Percentiles rank a stretch among this genome's conserved stretches.
Evolutionary conservation across 2,888 invertebrate species (phyloP).

Genomic region (Lacanobia wlatinum): DNA sequence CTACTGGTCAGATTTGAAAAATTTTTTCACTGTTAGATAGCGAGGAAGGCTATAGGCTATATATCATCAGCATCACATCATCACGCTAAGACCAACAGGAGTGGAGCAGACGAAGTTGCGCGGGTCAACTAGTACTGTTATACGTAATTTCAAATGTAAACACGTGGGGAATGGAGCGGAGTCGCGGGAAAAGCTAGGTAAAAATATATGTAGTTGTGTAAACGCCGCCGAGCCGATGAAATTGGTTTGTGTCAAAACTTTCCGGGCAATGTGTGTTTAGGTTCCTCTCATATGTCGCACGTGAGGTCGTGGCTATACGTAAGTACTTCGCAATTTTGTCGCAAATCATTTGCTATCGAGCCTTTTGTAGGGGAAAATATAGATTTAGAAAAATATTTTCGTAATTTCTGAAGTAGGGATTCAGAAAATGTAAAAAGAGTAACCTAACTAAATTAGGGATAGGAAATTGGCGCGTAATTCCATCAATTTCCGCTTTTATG

Average conservation of each 20-base stretch:
- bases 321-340: slow-evolving; percentile 32
- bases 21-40: too few species aligned
- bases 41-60: too few species aligned
- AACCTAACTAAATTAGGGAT: neutral
- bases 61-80: too few species aligned
- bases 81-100: too few species aligned
- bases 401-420: neutral
- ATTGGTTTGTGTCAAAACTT: slow-evolving; percentile 66
- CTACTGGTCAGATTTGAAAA: too few species aligned
- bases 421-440: slow-evolving; percentile 3
- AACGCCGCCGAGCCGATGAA: slow-evolving; percentile 35
- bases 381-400: neutral
- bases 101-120: too few species aligned
- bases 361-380: neutral
- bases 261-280: slow-evolving; percentile 56
- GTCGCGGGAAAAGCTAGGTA: slow-evolving; percentile 2
- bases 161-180: neutral
- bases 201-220: slow-evolving; percentile 34
- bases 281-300: slow-evolving; percentile 23
- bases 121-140: too few species aligned
- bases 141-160: slow-evolving; percentile 12
- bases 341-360: neutral
- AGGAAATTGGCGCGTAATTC: slow-evolving; percentile 20
- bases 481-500: neutral
- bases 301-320: slow-evolving; percentile 23